A percentile compares a stretch with the other conserved stretches of the same genome.
These are phyloP conservation scores for Choloepus didactylus DNA, from an alignment of 2,797 vertebrate species.

Conservation along the genomic window DNA sequence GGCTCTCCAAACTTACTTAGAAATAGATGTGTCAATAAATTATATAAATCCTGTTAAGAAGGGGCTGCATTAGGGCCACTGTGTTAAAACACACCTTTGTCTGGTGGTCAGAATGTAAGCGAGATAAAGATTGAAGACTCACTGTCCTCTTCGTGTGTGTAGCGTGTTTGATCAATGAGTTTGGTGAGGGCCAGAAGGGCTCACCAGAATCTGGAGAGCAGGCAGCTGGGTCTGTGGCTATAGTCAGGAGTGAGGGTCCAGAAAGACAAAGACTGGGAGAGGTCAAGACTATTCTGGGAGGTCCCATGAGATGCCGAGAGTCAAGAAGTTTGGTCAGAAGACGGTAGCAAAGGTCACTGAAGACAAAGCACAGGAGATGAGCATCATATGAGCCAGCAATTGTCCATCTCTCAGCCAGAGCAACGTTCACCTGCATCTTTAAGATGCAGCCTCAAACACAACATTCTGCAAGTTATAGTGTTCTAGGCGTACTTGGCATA, in stretches of 20 bases:
- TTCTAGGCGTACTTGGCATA: too few relatives aligned
- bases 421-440: too few relatives aligned
- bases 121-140: neutral
- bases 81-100: neutral
- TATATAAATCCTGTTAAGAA: neutral
- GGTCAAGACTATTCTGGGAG: neutral
- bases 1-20: neutral
- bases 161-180: neutral
- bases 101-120: neutral
- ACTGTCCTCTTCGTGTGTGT: neutral
- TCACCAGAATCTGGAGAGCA: neutral
- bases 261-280: neutral
- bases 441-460: neutral
- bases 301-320: neutral
- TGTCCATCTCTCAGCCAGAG: neutral
- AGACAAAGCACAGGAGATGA: neutral
- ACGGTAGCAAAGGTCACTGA: neutral
- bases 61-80: neutral
- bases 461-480: neutral
- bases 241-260: neutral
- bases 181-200: neutral
- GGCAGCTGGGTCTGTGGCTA: neutral
- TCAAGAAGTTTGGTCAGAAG: neutral
- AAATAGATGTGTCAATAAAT: neutral
- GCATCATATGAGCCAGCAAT: neutral